Percentiles rank a stretch among this genome's conserved stretches.
Conservation (phyloP, 2,888 invertebrate species). For the Parnassius orleans region DNA sequence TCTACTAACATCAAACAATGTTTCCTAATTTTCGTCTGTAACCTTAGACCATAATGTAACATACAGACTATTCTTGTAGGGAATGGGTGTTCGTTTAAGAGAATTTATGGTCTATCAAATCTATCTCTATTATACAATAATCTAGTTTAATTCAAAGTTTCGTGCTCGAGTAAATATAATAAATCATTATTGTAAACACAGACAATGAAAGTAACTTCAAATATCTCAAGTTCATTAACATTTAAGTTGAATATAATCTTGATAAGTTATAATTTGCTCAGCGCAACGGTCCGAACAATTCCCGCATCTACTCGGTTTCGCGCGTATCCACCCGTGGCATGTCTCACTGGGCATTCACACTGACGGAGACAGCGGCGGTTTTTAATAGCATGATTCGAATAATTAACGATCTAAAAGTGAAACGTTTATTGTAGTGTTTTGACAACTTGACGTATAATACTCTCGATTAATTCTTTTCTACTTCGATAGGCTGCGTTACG, state of each 20-base stretch:
- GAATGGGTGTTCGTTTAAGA: no score
- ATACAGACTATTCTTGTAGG: no score
- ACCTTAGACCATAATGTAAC: no score
- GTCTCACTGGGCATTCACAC: constrained; percentile 40
- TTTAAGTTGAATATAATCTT: constrained; percentile 2
- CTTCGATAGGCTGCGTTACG: no score
- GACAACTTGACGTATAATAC: constrained; percentile 4
- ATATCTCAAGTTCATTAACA: constrained; percentile 6
- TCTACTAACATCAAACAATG: no score
- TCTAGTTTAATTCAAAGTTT: not conserved
- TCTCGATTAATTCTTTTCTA: not conserved
- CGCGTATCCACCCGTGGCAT: constrained; percentile 50
- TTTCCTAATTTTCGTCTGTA: no score
- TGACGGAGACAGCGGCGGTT: constrained; percentile 20
- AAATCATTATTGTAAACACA: not conserved
- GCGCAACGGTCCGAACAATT: constrained; percentile 15
- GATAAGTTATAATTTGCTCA: not conserved
- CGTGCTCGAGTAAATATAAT: no score
- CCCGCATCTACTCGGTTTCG: constrained; percentile 44
- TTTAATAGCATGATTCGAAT: constrained; percentile 30
- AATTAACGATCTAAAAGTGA: constrained; percentile 25
- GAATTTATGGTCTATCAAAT: no score
- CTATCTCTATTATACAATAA: no score
- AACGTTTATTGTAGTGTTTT: constrained; percentile 12
- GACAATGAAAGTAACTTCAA: not conserved